Conservation (phyloP, 1,140 invertebrate genomes). For the Plodia interpunctella region DNA sequence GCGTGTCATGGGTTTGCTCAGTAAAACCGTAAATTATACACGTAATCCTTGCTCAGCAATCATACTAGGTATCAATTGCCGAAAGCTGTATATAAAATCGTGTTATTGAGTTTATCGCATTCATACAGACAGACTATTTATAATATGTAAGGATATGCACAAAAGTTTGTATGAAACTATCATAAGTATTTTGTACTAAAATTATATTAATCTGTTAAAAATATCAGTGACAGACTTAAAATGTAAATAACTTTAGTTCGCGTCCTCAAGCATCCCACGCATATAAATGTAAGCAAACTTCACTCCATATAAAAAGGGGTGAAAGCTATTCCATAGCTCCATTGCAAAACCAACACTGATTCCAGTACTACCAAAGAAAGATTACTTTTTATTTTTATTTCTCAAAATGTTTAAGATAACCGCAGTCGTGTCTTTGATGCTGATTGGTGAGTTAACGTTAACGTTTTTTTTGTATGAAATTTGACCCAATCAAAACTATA, state of each 20-base stretch:
- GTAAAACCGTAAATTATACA: too few species aligned
- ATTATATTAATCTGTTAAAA: too few species aligned
- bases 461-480: conserved; percentile 6
- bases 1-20: too few species aligned
- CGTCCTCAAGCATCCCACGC: conserved; percentile 22
- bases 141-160: too few species aligned
- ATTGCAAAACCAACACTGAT: conserved; percentile 23
- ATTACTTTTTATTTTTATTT: conserved; percentile 12
- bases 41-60: too few species aligned
- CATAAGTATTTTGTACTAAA: too few species aligned
- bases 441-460: conserved; percentile 46
- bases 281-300: conserved; percentile 29
- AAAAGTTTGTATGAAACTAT: too few species aligned
- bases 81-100: too few species aligned
- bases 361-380: conserved; percentile 2
- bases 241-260: not conserved
- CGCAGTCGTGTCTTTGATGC: conserved; percentile 47
- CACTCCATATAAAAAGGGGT: conserved; percentile 37
- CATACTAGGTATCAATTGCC: too few species aligned
- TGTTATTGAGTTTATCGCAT: too few species aligned
- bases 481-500: not conserved
- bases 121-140: too few species aligned
- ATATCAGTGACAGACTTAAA: not conserved
- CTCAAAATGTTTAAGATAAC: conserved; percentile 53
- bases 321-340: not conserved